Evolutionary conservation across 2,113 vertebrate genomes (phyloP).

Genomic region (Centropristis striata): DNA sequence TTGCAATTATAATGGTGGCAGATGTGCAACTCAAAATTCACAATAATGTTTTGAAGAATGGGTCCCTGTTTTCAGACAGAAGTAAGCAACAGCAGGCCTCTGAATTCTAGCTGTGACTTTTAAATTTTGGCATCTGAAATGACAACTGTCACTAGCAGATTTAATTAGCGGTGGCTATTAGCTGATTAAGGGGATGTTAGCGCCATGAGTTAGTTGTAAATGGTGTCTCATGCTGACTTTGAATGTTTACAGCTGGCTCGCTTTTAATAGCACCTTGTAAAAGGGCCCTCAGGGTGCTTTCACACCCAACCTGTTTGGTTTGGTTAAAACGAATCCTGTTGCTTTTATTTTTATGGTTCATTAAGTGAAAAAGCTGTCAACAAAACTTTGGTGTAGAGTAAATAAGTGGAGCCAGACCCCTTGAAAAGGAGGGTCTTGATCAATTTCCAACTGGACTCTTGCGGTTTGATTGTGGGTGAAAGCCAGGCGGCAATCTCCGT

Average conservation of each 20-base stretch:
- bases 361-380: neutral
- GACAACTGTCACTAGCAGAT: neutral
- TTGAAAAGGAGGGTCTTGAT: no score
- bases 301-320: neutral
- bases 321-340: neutral
- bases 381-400: no score
- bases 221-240: neutral
- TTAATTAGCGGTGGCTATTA: neutral
- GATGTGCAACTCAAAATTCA: neutral
- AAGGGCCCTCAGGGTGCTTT: neutral
- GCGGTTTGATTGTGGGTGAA: no score
- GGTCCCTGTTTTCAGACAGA: neutral
- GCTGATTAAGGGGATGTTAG: neutral
- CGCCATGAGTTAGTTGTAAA: neutral
- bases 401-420: no score
- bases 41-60: neutral
- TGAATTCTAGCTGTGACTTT: neutral
- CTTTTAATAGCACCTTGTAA: neutral
- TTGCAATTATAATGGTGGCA: neutral
- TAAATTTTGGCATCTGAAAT: neutral
- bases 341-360: neutral
- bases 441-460: no score
- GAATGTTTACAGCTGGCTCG: no score
- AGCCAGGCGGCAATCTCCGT: no score
- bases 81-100: neutral